A percentile compares a stretch with the other conserved stretches of the same genome.
Conservation (phyloP, 1,140 invertebrate species). For the Micrasema longulum region DNA sequence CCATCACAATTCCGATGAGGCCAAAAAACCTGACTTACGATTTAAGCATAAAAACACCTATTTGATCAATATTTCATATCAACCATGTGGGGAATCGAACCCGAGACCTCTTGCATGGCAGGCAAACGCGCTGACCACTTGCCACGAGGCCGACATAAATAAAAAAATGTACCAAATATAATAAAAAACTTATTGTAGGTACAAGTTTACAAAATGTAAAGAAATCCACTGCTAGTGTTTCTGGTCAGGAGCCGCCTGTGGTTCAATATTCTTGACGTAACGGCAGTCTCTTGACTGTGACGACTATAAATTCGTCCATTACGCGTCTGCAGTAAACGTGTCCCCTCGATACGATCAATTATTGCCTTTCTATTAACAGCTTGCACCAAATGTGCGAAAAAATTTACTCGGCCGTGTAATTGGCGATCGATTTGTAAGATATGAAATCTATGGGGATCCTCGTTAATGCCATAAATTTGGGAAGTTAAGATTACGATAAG, state of each 20-base stretch:
- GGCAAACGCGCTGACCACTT: background rate
- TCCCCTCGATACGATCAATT: slow-evolving; percentile 26
- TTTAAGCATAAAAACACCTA: background rate
- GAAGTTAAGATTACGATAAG: no score
- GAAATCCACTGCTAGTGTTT: no score
- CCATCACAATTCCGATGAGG: no score
- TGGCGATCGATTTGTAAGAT: slow-evolving; percentile 34
- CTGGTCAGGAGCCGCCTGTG: no score
- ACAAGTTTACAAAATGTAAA: no score
- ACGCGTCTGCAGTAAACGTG: background rate
- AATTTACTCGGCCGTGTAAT: slow-evolving; percentile 44
- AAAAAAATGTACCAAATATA: background rate
- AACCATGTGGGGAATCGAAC: no score
- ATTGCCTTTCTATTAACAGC: slow-evolving; percentile 43
- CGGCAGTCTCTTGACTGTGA: background rate
- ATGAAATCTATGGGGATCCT: no score
- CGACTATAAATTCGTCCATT: background rate
- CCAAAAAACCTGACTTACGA: no score
- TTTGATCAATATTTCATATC: no score
- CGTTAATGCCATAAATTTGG: no score
- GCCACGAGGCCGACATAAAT: background rate
- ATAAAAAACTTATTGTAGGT: no score
- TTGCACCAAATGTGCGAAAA: slow-evolving; percentile 43
- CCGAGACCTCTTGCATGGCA: no score
- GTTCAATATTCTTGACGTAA: background rate